Percentiles rank a stretch among this genome's conserved stretches.
Conservation (phyloP, 2,888 invertebrate genomes). For the Micropterix aruncella region DNA sequence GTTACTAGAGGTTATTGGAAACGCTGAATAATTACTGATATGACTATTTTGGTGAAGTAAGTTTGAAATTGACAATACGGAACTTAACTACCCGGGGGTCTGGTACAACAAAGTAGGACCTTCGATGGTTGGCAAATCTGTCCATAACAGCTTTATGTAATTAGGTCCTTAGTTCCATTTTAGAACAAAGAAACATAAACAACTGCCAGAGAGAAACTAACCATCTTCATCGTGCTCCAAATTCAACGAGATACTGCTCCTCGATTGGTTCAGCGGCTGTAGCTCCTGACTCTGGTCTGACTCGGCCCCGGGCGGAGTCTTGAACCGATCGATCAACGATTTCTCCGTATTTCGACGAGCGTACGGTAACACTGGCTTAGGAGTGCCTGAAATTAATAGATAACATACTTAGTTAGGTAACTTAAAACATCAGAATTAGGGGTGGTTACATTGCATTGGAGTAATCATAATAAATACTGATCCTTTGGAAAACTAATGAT, state of each 20-base stretch:
- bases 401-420: constrained; percentile 1
- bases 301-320: constrained; percentile 60
- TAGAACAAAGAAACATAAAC: constrained; percentile 5
- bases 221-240: constrained; percentile 39
- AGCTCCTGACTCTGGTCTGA: constrained; percentile 43
- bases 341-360: constrained; percentile 31
- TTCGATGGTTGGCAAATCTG: too few relatives aligned
- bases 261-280: constrained; percentile 21
- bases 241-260: constrained; percentile 29
- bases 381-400: constrained; percentile 38
- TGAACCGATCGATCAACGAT: constrained; percentile 35
- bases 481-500: constrained; percentile 1
- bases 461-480: constrained; percentile 3
- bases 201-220: constrained; percentile 17
- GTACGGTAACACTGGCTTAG: constrained; percentile 33
- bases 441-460: neutral
- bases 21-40: too few relatives aligned
- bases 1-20: too few relatives aligned
- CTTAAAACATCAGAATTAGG: neutral
- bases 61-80: too few relatives aligned
- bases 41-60: too few relatives aligned
- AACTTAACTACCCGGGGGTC: too few relatives aligned
- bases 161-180: too few relatives aligned
- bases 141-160: too few relatives aligned
- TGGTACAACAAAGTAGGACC: too few relatives aligned